Percentiles rank a stretch among this genome's conserved stretches.
These are phyloP conservation scores for Mycogona germanica DNA, from an alignment of 2,888 invertebrate genomes.

Conservation along the genomic window DNA sequence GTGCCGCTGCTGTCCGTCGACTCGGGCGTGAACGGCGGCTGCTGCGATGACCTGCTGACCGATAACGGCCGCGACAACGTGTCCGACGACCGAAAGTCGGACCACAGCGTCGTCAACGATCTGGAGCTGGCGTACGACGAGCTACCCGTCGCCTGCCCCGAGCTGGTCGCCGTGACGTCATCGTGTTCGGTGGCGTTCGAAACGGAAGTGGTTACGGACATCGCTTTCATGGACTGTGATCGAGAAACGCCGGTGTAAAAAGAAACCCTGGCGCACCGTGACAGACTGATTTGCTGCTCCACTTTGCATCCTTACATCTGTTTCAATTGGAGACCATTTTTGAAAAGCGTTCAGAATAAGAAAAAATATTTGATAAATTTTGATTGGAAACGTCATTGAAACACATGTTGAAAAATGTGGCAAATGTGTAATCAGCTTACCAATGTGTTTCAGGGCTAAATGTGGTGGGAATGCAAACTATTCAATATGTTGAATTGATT, in stretches of 20 bases:
- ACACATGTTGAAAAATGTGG: no score
- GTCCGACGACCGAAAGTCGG: background rate
- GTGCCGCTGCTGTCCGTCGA: slow-evolving; percentile 1
- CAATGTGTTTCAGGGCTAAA: no score
- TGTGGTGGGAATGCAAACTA: no score
- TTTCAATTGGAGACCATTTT: no score
- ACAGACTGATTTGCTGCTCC: no score
- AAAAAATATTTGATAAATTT: no score
- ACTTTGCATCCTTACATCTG: no score
- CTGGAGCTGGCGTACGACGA: background rate
- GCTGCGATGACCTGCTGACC: background rate
- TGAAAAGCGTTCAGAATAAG: no score
- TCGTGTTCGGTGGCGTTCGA: background rate
- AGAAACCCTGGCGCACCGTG: no score
- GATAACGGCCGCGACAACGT: background rate
- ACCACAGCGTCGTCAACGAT: background rate
- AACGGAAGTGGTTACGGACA: background rate
- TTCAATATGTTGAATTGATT: no score
- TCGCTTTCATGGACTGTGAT: slow-evolving; percentile 14
- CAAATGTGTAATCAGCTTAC: no score
- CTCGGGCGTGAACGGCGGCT: background rate
- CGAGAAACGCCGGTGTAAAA: slow-evolving; percentile 15
- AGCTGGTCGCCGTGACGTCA: background rate
- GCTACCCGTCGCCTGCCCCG: background rate
- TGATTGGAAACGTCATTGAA: no score